A percentile compares a stretch with the other conserved stretches of the same genome.
Conservation (phyloP, 2,888 invertebrate species). For the Microchrysa polita region DNA sequence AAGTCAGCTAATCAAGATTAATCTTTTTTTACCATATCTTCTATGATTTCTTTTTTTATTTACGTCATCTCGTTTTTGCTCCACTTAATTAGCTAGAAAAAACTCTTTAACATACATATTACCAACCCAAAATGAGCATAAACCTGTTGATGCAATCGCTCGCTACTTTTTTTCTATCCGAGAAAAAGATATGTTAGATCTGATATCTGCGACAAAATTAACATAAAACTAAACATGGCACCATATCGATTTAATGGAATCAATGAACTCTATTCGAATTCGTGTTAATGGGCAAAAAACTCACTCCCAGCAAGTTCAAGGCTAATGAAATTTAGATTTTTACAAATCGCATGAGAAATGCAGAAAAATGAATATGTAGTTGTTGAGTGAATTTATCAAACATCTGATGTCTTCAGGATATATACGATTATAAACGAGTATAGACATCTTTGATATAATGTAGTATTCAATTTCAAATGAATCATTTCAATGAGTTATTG, state of each 20-base stretch:
- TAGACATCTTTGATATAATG: too few species aligned
- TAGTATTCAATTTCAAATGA: too few species aligned
- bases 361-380: too few species aligned
- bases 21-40: too few species aligned
- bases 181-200: neutral
- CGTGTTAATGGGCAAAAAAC: neutral
- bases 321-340: neutral
- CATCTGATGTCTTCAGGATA: too few species aligned
- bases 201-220: conserved; percentile 3
- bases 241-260: neutral
- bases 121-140: neutral
- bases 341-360: too few species aligned
- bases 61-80: neutral
- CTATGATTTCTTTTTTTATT: neutral
- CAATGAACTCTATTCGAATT: neutral
- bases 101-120: neutral
- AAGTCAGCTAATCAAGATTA: too few species aligned
- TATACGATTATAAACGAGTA: too few species aligned
- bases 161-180: neutral
- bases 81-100: neutral
- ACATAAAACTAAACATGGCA: neutral
- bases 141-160: conserved; percentile 5
- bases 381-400: too few species aligned
- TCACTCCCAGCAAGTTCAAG: neutral
- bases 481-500: too few species aligned